These are phyloP conservation scores for Columba janthina DNA, from an alignment of 2,113 vertebrate genomes.

Conservation along the genomic window DNA sequence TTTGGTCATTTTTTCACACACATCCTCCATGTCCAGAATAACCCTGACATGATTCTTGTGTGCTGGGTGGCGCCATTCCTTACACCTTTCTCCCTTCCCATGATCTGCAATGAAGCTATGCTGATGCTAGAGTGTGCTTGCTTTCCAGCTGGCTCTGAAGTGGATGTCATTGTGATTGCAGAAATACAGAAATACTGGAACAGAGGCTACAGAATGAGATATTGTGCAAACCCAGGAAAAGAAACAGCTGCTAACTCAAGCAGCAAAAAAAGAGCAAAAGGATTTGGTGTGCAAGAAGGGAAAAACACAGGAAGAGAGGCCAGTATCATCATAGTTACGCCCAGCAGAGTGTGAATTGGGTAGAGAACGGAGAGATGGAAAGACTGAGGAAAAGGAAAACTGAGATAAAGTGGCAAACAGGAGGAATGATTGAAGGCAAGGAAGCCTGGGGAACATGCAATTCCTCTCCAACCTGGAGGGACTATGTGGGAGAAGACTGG, in stretches of 20 bases:
- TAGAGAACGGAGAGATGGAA: neutral
- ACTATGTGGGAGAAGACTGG: neutral
- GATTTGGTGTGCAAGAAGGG: neutral
- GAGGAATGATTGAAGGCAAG: neutral
- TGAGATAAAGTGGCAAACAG: neutral
- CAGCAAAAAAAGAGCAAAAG: neutral
- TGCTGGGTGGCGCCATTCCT: neutral
- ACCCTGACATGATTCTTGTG: neutral
- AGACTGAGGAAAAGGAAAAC: neutral
- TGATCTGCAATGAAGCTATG: neutral
- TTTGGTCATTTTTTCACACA: neutral
- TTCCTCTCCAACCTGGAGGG: neutral
- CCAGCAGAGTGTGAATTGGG: neutral
- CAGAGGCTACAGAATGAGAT: neutral
- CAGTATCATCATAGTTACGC: neutral
- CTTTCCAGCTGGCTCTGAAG: slow-evolving; percentile 6
- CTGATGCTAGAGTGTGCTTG: neutral
- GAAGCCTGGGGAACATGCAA: neutral
- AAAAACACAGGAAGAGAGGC: neutral
- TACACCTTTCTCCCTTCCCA: neutral
- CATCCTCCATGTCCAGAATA: neutral
- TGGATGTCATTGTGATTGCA: neutral
- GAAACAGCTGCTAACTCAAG: neutral
- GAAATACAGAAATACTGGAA: neutral
- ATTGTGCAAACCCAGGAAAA: neutral